These are phyloP conservation scores for Dendrolimus houi DNA, from an alignment of 2,888 invertebrate species.

Conservation along the genomic window DNA sequence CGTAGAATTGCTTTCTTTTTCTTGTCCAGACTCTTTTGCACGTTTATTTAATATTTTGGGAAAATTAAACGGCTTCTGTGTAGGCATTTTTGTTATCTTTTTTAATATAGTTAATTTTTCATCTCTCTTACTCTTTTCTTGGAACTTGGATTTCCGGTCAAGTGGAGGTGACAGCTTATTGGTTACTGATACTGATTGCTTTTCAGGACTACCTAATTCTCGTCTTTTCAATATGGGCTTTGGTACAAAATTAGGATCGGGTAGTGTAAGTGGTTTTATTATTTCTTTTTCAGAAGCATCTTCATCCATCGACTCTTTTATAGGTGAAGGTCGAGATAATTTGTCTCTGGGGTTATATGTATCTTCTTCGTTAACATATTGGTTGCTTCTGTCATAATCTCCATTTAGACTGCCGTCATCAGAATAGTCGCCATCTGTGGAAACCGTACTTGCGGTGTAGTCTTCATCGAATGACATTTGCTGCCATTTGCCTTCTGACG, in stretches of 20 bases:
- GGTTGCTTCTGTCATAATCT: slow-evolving; percentile 41
- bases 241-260: slow-evolving; percentile 83
- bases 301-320: slow-evolving; percentile 41
- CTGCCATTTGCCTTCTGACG: slow-evolving; percentile 61
- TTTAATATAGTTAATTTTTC: slow-evolving; percentile 55
- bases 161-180: slow-evolving; percentile 18
- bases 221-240: slow-evolving; percentile 86
- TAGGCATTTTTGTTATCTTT: slow-evolving; percentile 60
- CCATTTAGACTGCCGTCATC: slow-evolving; percentile 58
- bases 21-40: slow-evolving; percentile 42
- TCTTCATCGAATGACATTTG: slow-evolving; percentile 75
- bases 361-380: slow-evolving; percentile 74
- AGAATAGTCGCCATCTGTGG: slow-evolving; percentile 63
- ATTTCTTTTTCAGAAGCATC: slow-evolving; percentile 75
- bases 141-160: slow-evolving; percentile 25
- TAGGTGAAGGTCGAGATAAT: slow-evolving; percentile 34
- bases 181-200: slow-evolving; percentile 14
- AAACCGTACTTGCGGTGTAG: slow-evolving; percentile 79
- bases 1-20: slow-evolving; percentile 17
- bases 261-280: slow-evolving; percentile 78
- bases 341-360: slow-evolving; percentile 82
- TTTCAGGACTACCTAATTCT: slow-evolving; percentile 30
- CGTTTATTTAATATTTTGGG: slow-evolving; percentile 47
- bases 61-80: slow-evolving; percentile 49
- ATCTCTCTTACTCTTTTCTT: slow-evolving; percentile 42